Evolutionary conservation across 2,888 invertebrate genomes (phyloP), one percentile per base, ranked within the genome.

Genomic region (Lobophora halterata): DNA sequence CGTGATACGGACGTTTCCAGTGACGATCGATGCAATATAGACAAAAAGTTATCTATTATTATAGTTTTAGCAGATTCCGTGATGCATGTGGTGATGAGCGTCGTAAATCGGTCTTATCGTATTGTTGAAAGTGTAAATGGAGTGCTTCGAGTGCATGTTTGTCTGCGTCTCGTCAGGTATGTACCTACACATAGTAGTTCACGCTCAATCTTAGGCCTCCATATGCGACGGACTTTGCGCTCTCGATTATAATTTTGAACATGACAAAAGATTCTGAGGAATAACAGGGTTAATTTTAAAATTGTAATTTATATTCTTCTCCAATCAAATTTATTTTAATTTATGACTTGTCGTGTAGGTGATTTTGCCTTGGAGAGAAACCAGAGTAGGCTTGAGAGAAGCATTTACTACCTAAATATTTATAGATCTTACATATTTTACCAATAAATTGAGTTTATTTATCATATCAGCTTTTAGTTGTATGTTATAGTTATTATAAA

Each of bases 371-470:
- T 52, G 58, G 54, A 61, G 53, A 58, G 56, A 52, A 17, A 28
- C 23, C 10, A 55, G 57, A 51, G 14, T 33, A 40, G 18, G 34
- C 23, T 62, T 63, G 55, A 47, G 50, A 55, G 63, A 71, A 69
- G 77, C 75, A 73, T 79, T 77, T 74, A 71, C 64, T 70, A 63
- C 61, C 65, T 67, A 67, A 67, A 70, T 66, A 74, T 71, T 71
- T 61, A 55, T 70, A 69, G 61, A 65, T 61, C 52, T 61, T 67
- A 63, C 56, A 56, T 68, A 73, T 71, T 71, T 78, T 73, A 79
- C 78, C 75, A 77, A 53, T 77, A 71, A 71, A 74, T 76, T 77
- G 73, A 78, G 76, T 79, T 82, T 82, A 83, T 85, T 83, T 83
- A 81, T 81, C 71, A 71, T 78, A 79, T 77, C 73, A 70, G 64